Conservation (phyloP, 2,888 invertebrate genomes). For the Lasioglossum marginatum region DNA sequence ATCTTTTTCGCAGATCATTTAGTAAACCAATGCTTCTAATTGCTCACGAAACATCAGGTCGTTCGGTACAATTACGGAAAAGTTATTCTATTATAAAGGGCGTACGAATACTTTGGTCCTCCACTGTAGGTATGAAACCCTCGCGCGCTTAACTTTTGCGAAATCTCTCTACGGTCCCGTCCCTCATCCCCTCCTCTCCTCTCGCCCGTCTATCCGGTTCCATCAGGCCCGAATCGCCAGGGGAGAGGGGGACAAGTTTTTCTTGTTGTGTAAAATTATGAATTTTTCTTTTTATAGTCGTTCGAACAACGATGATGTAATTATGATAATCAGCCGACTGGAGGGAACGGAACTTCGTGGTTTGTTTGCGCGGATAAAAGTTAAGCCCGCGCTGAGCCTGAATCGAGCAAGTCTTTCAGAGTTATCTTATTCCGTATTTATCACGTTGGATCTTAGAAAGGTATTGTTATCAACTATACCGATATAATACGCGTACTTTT, state of each 20-base stretch:
- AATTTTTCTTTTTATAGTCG: slow-evolving; percentile 1
- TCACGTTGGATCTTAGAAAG: not conserved
- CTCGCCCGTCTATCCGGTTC: not conserved
- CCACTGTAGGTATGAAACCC: not conserved
- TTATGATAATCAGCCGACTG: not conserved
- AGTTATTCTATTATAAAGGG: no score
- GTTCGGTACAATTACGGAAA: no score
- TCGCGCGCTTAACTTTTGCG: slow-evolving; percentile 4
- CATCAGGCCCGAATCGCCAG: no score
- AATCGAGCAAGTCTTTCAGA: not conserved
- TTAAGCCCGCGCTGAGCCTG: not conserved
- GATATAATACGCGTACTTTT: not conserved
- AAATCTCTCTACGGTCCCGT: not conserved
- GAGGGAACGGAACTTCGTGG: not conserved
- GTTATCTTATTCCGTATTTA: not conserved
- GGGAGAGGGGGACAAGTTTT: no score
- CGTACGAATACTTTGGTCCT: no score
- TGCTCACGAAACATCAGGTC: no score
- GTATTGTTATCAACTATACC: no score
- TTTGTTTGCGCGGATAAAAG: not conserved
- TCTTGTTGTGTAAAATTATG: not conserved
- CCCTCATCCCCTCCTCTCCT: no score
- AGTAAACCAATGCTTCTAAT: no score
- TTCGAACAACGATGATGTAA: not conserved
- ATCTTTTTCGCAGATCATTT: no score